These are phyloP conservation scores for Nomada fabriciana DNA, from an alignment of 2,888 invertebrate genomes.

Conservation along the genomic window DNA sequence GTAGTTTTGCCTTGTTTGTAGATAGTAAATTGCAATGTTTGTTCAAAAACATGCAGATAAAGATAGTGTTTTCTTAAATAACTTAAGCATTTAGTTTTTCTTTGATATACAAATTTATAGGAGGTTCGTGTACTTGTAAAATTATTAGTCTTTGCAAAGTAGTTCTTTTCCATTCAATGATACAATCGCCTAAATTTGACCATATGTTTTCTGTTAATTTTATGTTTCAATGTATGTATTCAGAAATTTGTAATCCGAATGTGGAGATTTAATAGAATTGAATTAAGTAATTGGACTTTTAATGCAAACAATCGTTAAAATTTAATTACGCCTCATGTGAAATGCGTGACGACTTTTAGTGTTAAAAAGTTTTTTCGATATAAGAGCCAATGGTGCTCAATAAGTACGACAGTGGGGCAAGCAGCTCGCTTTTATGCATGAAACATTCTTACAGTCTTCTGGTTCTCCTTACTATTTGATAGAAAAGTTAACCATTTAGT, in stretches of 20 bases:
- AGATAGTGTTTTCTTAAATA: background rate
- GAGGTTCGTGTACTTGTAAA: conserved; percentile 6
- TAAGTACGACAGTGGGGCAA: conserved; percentile 79
- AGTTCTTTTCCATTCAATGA: background rate
- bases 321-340: conserved; percentile 41
- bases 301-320: conserved; percentile 18
- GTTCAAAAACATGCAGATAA: background rate
- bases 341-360: conserved; percentile 40
- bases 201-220: conserved; percentile 3
- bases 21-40: too few species aligned
- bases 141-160: conserved; percentile 6
- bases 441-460: conserved; percentile 71
- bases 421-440: conserved; percentile 78
- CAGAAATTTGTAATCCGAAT: conserved; percentile 55
- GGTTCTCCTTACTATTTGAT: conserved; percentile 35
- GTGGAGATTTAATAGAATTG: conserved; percentile 49
- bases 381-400: conserved; percentile 54
- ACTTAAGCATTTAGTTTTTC: conserved; percentile 3
- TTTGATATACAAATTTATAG: conserved; percentile 1
- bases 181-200: background rate
- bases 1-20: too few species aligned
- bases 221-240: conserved; percentile 1
- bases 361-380: conserved; percentile 42
- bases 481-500: background rate
- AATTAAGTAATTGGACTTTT: conserved; percentile 27